A percentile compares a stretch with the other conserved stretches of the same genome.
phyloP scores from a whole-genome alignment of 1,140 invertebrate genomes.

The Diorhabda carinulata region DNA sequence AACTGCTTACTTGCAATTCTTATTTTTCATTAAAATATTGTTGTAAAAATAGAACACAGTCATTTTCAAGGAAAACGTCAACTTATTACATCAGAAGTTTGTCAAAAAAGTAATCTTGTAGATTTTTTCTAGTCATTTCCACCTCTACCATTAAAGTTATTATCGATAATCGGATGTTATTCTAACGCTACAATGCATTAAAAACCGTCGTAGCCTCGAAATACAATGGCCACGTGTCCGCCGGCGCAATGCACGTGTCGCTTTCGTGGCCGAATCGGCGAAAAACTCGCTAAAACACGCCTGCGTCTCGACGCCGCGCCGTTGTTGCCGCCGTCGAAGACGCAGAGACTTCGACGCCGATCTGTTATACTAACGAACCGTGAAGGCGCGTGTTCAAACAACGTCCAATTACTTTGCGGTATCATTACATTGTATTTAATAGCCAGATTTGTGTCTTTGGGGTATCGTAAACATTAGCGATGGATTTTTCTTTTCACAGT shows the following conservation, averaged over 20 bases:
- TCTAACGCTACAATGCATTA: conserved; percentile 16
- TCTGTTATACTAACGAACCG: conserved; percentile 40
- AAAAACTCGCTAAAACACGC: conserved; percentile 33
- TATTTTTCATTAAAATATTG: too few species aligned
- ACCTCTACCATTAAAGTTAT: not conserved
- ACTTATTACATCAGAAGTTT: too few species aligned
- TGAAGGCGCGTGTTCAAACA: conserved; percentile 36
- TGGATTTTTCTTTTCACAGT: too few species aligned
- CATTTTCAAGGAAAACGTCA: too few species aligned
- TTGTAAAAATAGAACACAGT: too few species aligned
- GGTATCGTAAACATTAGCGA: not conserved
- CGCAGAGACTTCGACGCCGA: not conserved
- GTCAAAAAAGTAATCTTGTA: too few species aligned
- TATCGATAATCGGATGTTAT: conserved; percentile 18
- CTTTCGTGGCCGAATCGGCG: conserved; percentile 24
- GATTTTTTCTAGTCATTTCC: too few species aligned
- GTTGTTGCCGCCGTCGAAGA: conserved; percentile 20
- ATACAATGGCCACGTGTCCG: conserved; percentile 29
- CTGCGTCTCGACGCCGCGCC: conserved; percentile 19
- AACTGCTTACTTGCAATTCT: too few species aligned
- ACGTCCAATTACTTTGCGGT: conserved; percentile 46
- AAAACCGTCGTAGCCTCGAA: conserved; percentile 6
- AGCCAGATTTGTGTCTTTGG: conserved; percentile 17
- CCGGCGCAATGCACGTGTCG: conserved; percentile 32
- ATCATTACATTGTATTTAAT: conserved; percentile 33